Conservation (phyloP, 2,888 invertebrate species). For the Chymomyza procnemis region DNA sequence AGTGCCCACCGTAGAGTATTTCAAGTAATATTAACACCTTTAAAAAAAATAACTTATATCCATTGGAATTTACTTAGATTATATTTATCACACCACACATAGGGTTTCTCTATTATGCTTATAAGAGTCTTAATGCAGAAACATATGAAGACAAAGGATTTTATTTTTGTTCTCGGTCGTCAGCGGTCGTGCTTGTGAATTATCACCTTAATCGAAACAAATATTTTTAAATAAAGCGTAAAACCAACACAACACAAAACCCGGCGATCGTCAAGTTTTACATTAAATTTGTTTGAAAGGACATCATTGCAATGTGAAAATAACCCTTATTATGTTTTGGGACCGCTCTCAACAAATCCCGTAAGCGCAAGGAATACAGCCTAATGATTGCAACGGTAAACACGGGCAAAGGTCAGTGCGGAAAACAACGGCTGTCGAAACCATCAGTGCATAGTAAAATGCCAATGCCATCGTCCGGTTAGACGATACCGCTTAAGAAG, state of each 20-base stretch:
- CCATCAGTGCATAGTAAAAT: conserved; percentile 39
- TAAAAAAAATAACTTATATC: too few relatives aligned
- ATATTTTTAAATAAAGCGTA: neutral
- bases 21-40: too few relatives aligned
- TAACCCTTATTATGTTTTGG: neutral
- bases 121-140: too few relatives aligned
- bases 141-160: neutral
- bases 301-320: neutral
- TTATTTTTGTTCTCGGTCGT: neutral
- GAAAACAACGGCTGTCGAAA: conserved; percentile 25
- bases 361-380: neutral
- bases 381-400: conserved; percentile 29
- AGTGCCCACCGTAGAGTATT: too few relatives aligned
- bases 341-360: neutral
- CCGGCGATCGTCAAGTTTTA: neutral
- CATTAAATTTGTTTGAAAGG: neutral
- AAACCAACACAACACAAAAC: neutral
- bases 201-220: neutral
- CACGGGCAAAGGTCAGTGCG: conserved; percentile 42
- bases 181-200: neutral
- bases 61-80: too few relatives aligned
- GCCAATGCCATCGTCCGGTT: conserved; percentile 30
- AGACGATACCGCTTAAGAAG: neutral
- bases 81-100: too few relatives aligned
- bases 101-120: too few relatives aligned